Base-by-base conservation (phyloP, 2,888 invertebrate species). In the Spodoptera littoralis region DNA sequence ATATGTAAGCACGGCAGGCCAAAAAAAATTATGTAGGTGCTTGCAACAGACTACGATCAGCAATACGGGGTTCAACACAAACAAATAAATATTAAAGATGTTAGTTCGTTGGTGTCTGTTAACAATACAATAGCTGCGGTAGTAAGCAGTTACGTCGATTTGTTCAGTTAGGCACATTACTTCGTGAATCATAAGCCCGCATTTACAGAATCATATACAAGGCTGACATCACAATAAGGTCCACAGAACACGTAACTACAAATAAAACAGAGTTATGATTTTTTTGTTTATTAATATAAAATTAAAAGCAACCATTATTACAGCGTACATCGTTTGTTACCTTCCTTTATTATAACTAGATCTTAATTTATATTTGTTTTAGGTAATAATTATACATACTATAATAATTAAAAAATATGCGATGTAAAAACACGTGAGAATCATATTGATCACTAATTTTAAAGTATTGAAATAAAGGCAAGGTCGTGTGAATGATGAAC, bases 251-350 rank as follows among this genome's bases (percentile, higher is more conserved):
- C 24, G n/a, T 47, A 24, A 6, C 12, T 47, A 22, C 18, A 70
- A 59, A 73, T 81, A 76, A 79, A 84, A 82, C 74, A 69, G 65
- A 75, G 52, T 66, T 53, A 65, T 73, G 65, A 74, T 73, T 81
- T 77, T 87, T 88, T 86, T 84, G 78, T 92, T 93, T 92, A 91
- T 92, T 90, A 84, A 90, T 93, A 93, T 90, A 94, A 94, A 94
- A 93, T 92, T 90, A 92, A 88, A 93, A 93, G 93, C 93, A 92
- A 93, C 90, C 90, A 89, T 91, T 89, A 91, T 92, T 93, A 94
- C 93, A 94, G 92, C 90, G 74, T 90, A 90, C 85, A 88, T 89
- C 78, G 79, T 88, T 87, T 87, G 85, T 87, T 89, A 89, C 82
- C 82, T 86, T 83, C 72, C 62, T 77, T 76, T 65, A 77, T 80